phyloP scores from a whole-genome alignment of 2,113 vertebrate genomes.

The Narcine bancroftii region DNA sequence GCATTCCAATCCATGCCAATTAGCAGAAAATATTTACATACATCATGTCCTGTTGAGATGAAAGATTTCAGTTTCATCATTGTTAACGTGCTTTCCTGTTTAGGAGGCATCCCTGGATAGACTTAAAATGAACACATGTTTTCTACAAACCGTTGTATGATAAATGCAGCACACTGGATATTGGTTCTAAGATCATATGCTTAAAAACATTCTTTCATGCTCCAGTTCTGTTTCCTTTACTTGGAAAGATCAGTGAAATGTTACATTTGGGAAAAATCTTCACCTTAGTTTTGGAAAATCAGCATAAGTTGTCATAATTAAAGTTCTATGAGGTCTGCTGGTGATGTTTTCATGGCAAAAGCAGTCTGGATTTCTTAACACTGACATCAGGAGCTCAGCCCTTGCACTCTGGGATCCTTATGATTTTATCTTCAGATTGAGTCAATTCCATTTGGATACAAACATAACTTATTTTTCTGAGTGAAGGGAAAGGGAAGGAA shows the following conservation, averaged over 20 bases:
- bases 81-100: slow-evolving; percentile 15
- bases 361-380: neutral
- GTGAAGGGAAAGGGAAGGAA: neutral
- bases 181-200: neutral
- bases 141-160: neutral
- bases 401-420: neutral
- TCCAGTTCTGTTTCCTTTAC: neutral
- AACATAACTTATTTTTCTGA: neutral
- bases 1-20: neutral
- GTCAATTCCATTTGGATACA: neutral
- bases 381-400: neutral
- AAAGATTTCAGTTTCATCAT: neutral
- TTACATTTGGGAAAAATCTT: neutral
- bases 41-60: neutral
- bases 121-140: neutral
- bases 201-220: neutral
- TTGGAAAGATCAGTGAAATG: neutral
- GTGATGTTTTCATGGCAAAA: neutral
- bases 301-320: too few relatives aligned
- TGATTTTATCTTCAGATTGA: too few relatives aligned
- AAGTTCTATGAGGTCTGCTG: neutral
- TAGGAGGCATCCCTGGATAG: neutral
- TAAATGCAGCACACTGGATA: neutral
- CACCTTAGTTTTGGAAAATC: neutral
- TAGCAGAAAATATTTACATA: slow-evolving; percentile 11